Base-by-base conservation (phyloP, 2,888 invertebrate genomes). In the Stegophylla sp. region DNA sequence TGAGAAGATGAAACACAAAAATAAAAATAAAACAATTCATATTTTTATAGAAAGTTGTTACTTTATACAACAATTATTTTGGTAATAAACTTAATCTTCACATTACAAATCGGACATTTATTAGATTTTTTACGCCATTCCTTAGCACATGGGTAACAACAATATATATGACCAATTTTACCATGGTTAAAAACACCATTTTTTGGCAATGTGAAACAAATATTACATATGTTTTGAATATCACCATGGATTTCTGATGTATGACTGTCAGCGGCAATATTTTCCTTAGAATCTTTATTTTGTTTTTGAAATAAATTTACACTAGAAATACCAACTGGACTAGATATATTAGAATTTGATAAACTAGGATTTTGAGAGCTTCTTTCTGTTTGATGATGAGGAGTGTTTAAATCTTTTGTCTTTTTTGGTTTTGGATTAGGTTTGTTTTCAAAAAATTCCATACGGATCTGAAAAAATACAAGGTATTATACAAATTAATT, bases 71-170 rank as follows among this genome's bases (percentile, higher is more conserved):
- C 23, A n/a, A 82, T 76, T n/a, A 83, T 63, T 83, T 82, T 82
- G 20, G 83, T 74, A 10, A 84, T 82, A 79, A 82, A 82, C 28
- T 76, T 82, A n/a, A 83, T 72, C 64, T 82, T 83, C n/a, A 77
- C 26, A 56, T 84, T 84, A 82, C 84, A 84, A 15, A 84, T 73
- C 10, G 84, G 84, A 67, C 84, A 84, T 20, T 82, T 82, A 17
- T 83, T 83, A 2, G 82, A 82, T 48, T 82, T 82, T 12, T 73
- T 79, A 79, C 83, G 83, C 12, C 83, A 61, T 67, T 77, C 77
- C 13, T 83, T 82, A 0, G 84, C 83, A 72, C 84, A 84, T 10
- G 20, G 17, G 45, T 84, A 84, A 73, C 84, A 84, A 13, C 83
- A 83, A 81, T 82, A 84, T 10, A 83, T 77, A 71, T 84, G 84